Conservation (phyloP, 2,113 vertebrate genomes). For the Elachura formosa region DNA sequence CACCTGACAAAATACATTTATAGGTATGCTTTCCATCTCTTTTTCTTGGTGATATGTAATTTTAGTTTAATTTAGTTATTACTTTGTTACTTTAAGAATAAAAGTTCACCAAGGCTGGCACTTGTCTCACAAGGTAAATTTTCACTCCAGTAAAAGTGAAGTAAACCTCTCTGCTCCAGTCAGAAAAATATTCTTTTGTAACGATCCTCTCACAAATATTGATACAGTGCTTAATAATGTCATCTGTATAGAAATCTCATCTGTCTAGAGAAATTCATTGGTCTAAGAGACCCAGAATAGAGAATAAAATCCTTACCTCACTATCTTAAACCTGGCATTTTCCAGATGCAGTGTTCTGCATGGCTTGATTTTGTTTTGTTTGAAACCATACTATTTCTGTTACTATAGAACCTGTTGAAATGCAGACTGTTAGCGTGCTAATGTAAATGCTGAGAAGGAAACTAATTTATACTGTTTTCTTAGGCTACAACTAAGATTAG, state of each 20-base stretch:
- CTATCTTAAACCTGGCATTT: slow-evolving; percentile 30
- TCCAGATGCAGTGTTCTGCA: background rate
- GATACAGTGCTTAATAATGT: background rate
- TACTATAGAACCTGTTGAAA: slow-evolving; percentile 19
- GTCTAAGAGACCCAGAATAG: background rate
- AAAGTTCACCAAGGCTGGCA: background rate
- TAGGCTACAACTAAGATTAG: background rate
- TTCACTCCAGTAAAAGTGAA: background rate
- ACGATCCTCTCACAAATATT: background rate
- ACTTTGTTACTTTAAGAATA: background rate
- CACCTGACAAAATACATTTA: background rate
- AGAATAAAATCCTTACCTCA: slow-evolving; percentile 14
- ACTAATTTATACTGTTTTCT: background rate
- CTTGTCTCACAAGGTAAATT: background rate
- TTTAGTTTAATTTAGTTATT: background rate
- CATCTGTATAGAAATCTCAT: background rate
- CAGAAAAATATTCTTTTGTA: background rate
- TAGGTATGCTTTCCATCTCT: background rate
- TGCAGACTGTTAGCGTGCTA: background rate
- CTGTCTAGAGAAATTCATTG: background rate
- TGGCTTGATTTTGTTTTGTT: background rate
- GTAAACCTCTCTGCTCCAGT: background rate
- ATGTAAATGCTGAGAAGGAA: background rate
- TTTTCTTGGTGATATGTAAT: background rate
- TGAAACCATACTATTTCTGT: background rate